Evolutionary conservation across 2,113 vertebrate genomes (phyloP), one percentile per base, ranked within the genome.

Genomic region (Bungarus multicinctus): DNA sequence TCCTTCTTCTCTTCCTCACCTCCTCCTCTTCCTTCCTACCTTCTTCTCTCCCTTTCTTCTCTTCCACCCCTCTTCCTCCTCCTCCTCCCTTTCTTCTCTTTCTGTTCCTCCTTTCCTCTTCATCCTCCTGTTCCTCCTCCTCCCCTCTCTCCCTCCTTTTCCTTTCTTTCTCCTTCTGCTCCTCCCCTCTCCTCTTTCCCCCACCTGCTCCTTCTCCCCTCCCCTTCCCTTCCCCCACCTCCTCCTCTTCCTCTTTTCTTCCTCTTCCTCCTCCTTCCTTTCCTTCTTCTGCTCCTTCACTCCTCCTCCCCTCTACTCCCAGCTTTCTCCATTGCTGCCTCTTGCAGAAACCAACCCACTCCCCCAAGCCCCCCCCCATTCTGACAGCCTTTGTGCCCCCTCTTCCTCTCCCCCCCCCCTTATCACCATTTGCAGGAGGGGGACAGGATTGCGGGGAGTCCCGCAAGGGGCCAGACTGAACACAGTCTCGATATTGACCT

Each of bases 181-280:
- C 27, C 2, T 10, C 20, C 0, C 5, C 0, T 8, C 22, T 2
- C 3, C 30, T 12, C 14, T 4, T 4, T 22, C 1, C 27, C 25
- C 64, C 27, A 4, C 14, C 27, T 5, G 12, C 12, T 12, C 12
- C 4, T 0, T 5, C 3, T 12, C 20, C 0, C 5, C 0, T 8
- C 22, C 5, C 3, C 30, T 12, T 45, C 5, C 14, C 4, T 4
- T 22, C 1, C 27, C 25, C 64, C 27, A 4, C 14, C 27, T 5
- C n/a, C 12, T 12, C 12, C 4, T 0, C 30, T 3, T 10, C 11
- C 30, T 10, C 27, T n/a, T 8, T 2, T 10, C 60, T 5, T 10
- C 60, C 64, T 5, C 30, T 2, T 14, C 4, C 10, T n/a, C 12
- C 3, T 14, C 3, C 3, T 14, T 45, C 45, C 45, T 45, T 45